Percentiles rank a stretch among this genome's conserved stretches.
phyloP scores from a whole-genome alignment of 2,888 invertebrate species.

The Bombyx huttoni region DNA sequence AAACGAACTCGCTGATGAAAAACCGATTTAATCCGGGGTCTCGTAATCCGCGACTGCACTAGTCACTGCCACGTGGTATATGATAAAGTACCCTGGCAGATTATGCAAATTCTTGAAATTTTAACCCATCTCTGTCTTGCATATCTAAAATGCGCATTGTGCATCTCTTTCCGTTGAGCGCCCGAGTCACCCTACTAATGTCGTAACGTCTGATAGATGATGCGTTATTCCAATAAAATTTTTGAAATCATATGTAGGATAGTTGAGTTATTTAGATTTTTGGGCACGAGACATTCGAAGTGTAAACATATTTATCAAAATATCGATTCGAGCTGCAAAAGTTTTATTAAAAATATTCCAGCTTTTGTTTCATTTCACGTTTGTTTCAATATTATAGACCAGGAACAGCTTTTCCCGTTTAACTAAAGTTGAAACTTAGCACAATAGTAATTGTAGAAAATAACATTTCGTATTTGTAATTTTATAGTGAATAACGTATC shows the following conservation, averaged over 20 bases:
- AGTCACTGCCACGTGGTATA: slow-evolving; percentile 72
- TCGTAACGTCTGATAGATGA: slow-evolving; percentile 66
- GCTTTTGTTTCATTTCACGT: no score
- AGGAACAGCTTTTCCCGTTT: no score
- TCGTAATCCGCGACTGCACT: slow-evolving; percentile 67
- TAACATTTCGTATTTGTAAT: no score
- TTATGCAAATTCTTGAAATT: slow-evolving; percentile 70
- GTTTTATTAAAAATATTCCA: no score
- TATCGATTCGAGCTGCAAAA: no score
- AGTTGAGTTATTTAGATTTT: slow-evolving; percentile 25
- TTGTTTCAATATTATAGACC: no score
- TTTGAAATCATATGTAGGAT: slow-evolving; percentile 64
- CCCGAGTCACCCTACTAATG: slow-evolving; percentile 55
- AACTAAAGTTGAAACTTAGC: no score
- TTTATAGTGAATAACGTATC: no score
- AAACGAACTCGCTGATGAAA: slow-evolving; percentile 32
- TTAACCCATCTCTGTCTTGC: slow-evolving; percentile 37
- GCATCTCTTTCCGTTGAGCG: slow-evolving; percentile 32
- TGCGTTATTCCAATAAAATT: slow-evolving; percentile 71
- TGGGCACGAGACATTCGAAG: background rate
- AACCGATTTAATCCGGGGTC: slow-evolving; percentile 50
- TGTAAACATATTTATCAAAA: no score
- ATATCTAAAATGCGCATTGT: slow-evolving; percentile 15
- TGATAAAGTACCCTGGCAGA: slow-evolving; percentile 70
- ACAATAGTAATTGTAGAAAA: no score